Evolutionary conservation across 2,888 invertebrate species (phyloP), one percentile per base, ranked within the genome.

Genomic region (Globia sparganii): DNA sequence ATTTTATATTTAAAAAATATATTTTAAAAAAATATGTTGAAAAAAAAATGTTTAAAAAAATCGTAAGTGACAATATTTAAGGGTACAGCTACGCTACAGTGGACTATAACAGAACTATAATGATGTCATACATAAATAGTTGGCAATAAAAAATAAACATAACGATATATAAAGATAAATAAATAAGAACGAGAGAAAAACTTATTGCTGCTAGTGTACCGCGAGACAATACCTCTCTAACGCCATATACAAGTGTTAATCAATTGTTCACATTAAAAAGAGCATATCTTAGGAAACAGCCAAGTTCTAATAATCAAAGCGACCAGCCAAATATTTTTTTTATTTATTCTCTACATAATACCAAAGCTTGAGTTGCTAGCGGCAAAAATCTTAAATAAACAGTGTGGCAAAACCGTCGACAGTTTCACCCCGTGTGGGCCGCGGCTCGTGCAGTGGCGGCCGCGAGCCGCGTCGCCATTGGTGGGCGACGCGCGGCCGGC

Each of bases 321-420:
- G 95, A 94, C 94, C 95, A 94, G 94, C 94, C 95, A 94, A 94
- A 95, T 94, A 94, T 95, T 94, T 92, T 92, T 89, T 89, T 88
- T 83, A 83, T 89, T 87, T 88, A 88, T 89, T 91, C 86, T 93
- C 93, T 94, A 93, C 93, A 86, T 79, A 91, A 90, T 91, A 92
- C 91, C 91, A 92, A 93, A 94, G 94, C 94, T 93, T 92, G 88
- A 93, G 93, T 93, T 94, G 94, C 95, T 94, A 95, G 95, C 95
- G 93, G 86, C 91, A 92, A 91, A 93, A 92, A 90, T 91, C 84
- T 89, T 91, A 92, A 93, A 93, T 90, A 92, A 93, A 93, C 84
- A 91, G 92, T 93, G 93, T 91, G 91, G 89, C 90, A 87, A 85
- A 69, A 89, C 82, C 86, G 89, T 86, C 82, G 86, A 69, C 83